phyloP scores from a whole-genome alignment of 2,113 vertebrate species.

The Rutilus rutilus region DNA sequence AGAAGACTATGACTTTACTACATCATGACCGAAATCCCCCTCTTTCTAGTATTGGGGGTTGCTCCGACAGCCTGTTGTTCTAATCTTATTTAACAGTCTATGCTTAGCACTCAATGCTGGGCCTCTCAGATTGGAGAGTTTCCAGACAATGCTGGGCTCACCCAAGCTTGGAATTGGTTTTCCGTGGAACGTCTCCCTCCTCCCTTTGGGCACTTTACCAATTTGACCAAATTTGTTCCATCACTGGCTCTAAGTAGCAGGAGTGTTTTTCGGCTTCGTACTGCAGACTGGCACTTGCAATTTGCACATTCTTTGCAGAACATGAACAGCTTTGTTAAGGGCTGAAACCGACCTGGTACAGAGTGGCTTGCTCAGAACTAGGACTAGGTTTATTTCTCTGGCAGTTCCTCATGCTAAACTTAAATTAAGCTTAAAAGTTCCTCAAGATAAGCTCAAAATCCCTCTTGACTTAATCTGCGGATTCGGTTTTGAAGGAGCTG shows the following conservation, averaged over 20 bases:
- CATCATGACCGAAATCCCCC: conserved; percentile 65
- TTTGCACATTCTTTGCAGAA: conserved; percentile 80
- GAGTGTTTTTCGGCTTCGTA: conserved; percentile 79
- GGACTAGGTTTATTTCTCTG: conserved; percentile 2
- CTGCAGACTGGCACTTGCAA: conserved; percentile 74
- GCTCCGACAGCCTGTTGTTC: conserved; percentile 76
- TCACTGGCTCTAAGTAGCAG: conserved; percentile 82
- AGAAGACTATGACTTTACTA: conserved; percentile 62
- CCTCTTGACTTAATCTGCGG: conserved; percentile 2
- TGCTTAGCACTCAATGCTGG: conserved; percentile 77
- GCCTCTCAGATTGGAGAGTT: conserved; percentile 81
- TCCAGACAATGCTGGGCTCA: conserved; percentile 87
- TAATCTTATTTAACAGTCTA: conserved; percentile 87
- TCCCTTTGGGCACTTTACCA: conserved; percentile 86
- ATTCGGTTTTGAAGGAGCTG: conserved; percentile 7
- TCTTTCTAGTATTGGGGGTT: conserved; percentile 67
- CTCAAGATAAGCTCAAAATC: conserved; percentile 8
- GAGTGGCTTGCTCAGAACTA: conserved; percentile 28
- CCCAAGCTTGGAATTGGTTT: conserved; percentile 88
- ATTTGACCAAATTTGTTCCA: conserved; percentile 89
- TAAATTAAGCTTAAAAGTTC: not conserved
- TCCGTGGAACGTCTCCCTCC: conserved; percentile 84
- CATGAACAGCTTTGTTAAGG: conserved; percentile 77
- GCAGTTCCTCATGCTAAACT: not conserved
- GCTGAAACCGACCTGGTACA: conserved; percentile 53